These are phyloP conservation scores for Plusia festucae DNA, from an alignment of 2,888 invertebrate genomes.

Conservation along the genomic window DNA sequence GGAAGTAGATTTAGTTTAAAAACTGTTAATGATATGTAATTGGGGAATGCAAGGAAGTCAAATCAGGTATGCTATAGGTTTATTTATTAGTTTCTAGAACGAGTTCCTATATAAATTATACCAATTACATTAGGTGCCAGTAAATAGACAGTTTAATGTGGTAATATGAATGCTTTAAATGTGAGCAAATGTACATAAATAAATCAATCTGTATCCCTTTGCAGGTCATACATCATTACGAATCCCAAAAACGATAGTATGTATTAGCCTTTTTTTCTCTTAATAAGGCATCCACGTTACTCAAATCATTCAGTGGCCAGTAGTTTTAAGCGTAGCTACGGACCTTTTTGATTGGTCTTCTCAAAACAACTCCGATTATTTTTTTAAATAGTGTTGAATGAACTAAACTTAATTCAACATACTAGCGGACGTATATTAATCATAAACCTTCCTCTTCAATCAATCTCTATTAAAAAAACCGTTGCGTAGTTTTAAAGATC, in stretches of 20 bases:
- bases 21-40: conserved; percentile 30
- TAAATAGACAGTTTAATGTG: conserved; percentile 2
- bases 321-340: no score
- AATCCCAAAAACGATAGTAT: not conserved
- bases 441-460: no score
- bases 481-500: no score
- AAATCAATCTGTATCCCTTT: not conserved
- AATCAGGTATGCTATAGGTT: conserved; percentile 8
- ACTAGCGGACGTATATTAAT: no score
- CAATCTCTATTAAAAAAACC: no score
- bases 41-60: conserved; percentile 24
- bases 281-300: no score
- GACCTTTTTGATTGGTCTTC: no score
- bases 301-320: no score
- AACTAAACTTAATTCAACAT: no score
- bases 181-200: not conserved
- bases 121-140: not conserved
- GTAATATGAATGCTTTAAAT: not conserved
- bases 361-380: no score
- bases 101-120: conserved; percentile 4
- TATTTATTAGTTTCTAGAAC: conserved; percentile 4
- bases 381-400: no score
- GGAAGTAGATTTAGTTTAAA: conserved; percentile 29
- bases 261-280: no score
- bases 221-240: not conserved